Evolutionary conservation across 2,888 invertebrate genomes (phyloP).

Genomic region (Athalia circularis): DNA sequence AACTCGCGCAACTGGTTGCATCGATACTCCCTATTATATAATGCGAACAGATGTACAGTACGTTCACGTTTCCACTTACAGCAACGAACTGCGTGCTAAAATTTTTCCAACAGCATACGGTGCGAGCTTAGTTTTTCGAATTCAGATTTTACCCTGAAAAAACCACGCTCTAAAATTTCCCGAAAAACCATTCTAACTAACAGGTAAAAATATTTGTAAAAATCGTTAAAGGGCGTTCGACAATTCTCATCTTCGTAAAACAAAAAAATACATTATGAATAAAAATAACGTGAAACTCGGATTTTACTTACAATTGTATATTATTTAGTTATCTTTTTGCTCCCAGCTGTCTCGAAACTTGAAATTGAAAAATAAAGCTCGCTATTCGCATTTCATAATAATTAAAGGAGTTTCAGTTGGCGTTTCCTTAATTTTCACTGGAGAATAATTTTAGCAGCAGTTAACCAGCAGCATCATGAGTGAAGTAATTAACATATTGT

Average conservation of each 20-base stretch:
- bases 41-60: neutral
- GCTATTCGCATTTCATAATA: too few species aligned
- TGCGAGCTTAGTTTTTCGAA: neutral
- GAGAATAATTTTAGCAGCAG: too few species aligned
- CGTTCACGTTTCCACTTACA: too few species aligned
- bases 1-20: constrained; percentile 34
- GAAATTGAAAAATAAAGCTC: neutral
- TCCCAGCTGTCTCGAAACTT: neutral
- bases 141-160: neutral
- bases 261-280: too few species aligned
- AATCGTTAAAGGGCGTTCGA: too few species aligned
- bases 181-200: too few species aligned
- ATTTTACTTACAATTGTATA: too few species aligned
- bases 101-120: neutral
- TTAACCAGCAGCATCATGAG: neutral
- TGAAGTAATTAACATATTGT: neutral
- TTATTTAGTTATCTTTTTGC: too few species aligned
- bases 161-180: too few species aligned
- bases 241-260: too few species aligned
- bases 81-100: neutral
- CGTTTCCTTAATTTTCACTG: neutral
- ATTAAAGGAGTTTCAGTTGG: neutral
- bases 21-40: neutral
- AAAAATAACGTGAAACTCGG: too few species aligned
- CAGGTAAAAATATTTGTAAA: too few species aligned